These are phyloP conservation scores for Heliconius aoede DNA, from an alignment of 2,888 invertebrate genomes.

Conservation along the genomic window DNA sequence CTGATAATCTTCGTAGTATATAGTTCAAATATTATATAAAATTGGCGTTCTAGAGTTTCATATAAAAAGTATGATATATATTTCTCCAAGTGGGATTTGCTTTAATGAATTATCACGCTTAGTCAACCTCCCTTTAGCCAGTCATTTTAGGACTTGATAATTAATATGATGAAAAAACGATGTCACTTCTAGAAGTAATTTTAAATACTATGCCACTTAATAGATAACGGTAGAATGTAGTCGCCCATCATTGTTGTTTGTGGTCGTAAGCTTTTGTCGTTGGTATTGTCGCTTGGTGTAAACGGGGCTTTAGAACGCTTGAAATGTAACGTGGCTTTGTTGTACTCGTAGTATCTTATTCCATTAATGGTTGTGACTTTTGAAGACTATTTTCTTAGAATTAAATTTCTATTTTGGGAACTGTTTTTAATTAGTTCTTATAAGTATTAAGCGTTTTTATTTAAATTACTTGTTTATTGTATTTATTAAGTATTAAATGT, in stretches of 20 bases:
- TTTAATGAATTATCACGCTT: neutral
- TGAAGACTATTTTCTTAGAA: constrained; percentile 31
- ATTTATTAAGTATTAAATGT: neutral
- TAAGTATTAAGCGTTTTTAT: constrained; percentile 8
- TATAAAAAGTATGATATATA: neutral
- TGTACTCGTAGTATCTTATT: constrained; percentile 15
- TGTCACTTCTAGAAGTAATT: neutral
- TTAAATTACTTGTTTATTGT: neutral
- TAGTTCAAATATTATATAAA: neutral
- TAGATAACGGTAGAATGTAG: neutral
- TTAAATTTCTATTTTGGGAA: constrained; percentile 20
- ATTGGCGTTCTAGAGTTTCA: too few species aligned
- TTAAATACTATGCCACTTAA: neutral
- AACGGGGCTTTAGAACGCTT: constrained; percentile 8
- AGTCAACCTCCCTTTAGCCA: neutral
- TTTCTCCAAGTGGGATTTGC: neutral
- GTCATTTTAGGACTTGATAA: neutral
- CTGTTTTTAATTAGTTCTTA: constrained; percentile 7
- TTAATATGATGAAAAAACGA: neutral
- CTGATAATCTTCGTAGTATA: neutral
- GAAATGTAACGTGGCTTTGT: constrained; percentile 7
- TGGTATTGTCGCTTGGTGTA: constrained; percentile 6
- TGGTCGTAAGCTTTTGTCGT: constrained; percentile 9
- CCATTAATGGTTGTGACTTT: constrained; percentile 41
- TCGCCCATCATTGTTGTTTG: neutral